Conservation (phyloP, 2,113 vertebrate species). For the Sitta europaea region DNA sequence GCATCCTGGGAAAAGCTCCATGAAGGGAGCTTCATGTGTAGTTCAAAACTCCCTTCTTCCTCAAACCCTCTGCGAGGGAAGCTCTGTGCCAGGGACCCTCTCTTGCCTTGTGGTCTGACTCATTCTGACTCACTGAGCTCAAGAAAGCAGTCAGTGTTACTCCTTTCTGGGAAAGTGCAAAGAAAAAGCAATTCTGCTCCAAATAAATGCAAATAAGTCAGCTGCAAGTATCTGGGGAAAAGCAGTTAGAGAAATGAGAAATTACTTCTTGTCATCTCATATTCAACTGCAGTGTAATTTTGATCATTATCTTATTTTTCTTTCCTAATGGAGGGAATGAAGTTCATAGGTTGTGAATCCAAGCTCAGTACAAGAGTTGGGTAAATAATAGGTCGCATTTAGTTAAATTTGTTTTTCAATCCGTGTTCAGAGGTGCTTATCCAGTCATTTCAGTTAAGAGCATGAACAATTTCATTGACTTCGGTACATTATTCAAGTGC, state of each 20-base stretch:
- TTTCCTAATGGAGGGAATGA: background rate
- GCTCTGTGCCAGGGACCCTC: background rate
- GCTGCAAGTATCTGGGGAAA: background rate
- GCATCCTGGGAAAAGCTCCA: background rate
- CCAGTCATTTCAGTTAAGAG: conserved; percentile 7
- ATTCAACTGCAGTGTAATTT: background rate
- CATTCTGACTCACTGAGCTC: conserved; percentile 32
- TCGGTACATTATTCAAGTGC: background rate
- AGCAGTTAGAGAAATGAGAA: background rate
- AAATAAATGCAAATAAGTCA: conserved; percentile 1
- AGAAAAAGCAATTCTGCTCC: background rate
- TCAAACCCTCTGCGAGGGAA: background rate
- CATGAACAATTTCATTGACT: background rate
- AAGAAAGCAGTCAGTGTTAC: background rate
- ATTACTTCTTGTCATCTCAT: background rate
- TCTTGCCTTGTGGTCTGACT: background rate
- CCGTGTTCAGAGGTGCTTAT: background rate
- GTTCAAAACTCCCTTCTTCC: background rate
- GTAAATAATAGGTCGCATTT: background rate
- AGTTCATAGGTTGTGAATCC: background rate
- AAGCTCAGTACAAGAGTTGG: background rate
- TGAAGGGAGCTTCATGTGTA: background rate
- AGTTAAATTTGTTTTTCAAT: background rate
- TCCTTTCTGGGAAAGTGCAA: conserved; percentile 13
- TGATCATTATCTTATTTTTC: background rate